phyloP scores from a whole-genome alignment of 1,140 invertebrate genomes.

The Campodea augens region DNA sequence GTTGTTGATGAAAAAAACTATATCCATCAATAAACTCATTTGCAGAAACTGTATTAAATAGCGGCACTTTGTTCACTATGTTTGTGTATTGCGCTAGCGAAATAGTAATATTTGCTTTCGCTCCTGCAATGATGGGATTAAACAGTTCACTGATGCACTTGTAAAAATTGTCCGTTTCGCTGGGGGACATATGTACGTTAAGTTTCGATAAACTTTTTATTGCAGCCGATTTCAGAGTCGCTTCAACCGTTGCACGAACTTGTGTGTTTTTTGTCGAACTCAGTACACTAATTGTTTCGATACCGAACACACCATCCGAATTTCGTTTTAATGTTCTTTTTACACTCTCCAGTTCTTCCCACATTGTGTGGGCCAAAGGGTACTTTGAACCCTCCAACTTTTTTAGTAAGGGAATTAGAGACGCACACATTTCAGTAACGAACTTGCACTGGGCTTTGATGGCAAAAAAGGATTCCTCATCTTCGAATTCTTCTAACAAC shows the following conservation, averaged over 20 bases:
- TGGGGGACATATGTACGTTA: background rate
- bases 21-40: slow-evolving; percentile 4
- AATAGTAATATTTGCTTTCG: background rate
- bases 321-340: background rate
- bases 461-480: background rate
- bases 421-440: too few species aligned
- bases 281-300: background rate
- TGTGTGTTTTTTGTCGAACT: background rate
- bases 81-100: background rate
- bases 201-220: background rate
- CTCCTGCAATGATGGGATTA: slow-evolving; percentile 1
- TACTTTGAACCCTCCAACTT: slow-evolving; percentile 3
- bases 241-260: background rate
- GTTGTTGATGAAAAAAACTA: slow-evolving; percentile 3
- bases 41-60: background rate
- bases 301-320: background rate
- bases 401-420: background rate
- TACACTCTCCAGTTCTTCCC: background rate
- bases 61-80: background rate
- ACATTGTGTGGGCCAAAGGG: too few species aligned
- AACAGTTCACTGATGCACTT: background rate
- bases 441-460: background rate
- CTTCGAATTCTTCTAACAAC: background rate
- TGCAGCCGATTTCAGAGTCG: background rate
- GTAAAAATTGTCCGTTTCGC: slow-evolving; percentile 1